These are phyloP conservation scores for Mycogona germanica DNA, from an alignment of 2,888 invertebrate species.

Conservation along the genomic window DNA sequence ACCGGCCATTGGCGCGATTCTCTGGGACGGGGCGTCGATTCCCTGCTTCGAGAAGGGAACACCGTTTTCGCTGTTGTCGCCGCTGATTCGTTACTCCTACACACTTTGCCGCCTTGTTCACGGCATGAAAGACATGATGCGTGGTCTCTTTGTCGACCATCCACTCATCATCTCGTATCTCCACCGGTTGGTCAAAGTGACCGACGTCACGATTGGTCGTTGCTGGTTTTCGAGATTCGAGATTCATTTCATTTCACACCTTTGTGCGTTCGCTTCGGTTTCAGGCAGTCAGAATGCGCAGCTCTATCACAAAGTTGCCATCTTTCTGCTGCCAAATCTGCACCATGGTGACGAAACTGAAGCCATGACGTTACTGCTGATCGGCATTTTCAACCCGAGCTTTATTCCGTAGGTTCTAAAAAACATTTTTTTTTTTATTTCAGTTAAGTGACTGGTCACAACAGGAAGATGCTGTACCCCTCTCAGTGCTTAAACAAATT, in stretches of 20 bases:
- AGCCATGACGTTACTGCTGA: constrained; percentile 30
- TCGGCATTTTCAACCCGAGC: constrained; percentile 29
- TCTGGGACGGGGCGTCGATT: constrained; percentile 24
- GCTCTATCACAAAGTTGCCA: constrained; percentile 28
- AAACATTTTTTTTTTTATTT: no score
- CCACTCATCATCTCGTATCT: constrained; percentile 25
- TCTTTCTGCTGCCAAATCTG: constrained; percentile 29
- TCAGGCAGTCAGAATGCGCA: not conserved
- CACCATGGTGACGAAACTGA: constrained; percentile 32
- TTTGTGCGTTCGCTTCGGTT: constrained; percentile 26
- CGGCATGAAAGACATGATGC: not conserved
- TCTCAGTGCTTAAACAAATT: no score
- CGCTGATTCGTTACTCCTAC: constrained; percentile 19
- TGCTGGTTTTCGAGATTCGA: constrained; percentile 33
- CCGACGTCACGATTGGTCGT: constrained; percentile 18
- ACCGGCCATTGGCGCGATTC: constrained; percentile 25
- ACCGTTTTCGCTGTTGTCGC: constrained; percentile 24
- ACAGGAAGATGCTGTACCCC: no score
- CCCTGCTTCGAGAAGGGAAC: constrained; percentile 24
- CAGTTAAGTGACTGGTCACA: no score
- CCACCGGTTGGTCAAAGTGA: constrained; percentile 25
- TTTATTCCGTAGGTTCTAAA: constrained; percentile 23
- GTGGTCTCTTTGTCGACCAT: constrained; percentile 1
- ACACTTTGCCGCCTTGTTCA: constrained; percentile 3
- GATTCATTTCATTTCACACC: constrained; percentile 28